These are phyloP conservation scores for Vannuccia rotundouncinata DNA, from an alignment of 2,888 invertebrate species.

Conservation along the genomic window DNA sequence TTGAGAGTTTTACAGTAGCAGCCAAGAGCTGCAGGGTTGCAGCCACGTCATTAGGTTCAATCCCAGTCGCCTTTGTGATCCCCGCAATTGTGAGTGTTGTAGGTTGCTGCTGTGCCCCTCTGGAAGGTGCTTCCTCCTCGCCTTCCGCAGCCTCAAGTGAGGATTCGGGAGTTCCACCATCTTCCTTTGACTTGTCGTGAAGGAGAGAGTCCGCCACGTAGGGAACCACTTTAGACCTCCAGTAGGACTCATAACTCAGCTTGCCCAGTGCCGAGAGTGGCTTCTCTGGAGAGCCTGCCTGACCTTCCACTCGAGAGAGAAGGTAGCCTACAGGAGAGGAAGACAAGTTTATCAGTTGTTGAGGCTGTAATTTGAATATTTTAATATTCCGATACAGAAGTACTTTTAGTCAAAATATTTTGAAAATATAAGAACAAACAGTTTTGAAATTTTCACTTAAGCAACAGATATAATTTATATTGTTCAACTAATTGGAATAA, in stretches of 20 bases:
- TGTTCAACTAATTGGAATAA: too few species aligned
- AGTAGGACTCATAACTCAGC: constrained; percentile 90
- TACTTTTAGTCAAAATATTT: too few species aligned
- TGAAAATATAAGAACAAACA: too few species aligned
- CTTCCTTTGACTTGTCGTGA: background rate
- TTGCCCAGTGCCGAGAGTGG: constrained; percentile 91
- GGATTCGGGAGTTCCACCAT: background rate
- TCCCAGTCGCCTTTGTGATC: constrained; percentile 37
- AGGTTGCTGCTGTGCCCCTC: background rate
- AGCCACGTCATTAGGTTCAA: constrained; percentile 69
- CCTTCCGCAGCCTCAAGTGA: constrained; percentile 7
- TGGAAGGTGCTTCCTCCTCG: background rate
- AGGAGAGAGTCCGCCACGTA: constrained; percentile 62
- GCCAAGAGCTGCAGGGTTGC: constrained; percentile 75
- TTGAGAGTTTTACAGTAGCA: constrained; percentile 64
- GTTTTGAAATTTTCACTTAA: too few species aligned
- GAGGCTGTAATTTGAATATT: too few species aligned
- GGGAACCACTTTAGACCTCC: constrained; percentile 87
- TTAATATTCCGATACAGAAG: too few species aligned
- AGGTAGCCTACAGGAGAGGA: constrained; percentile 68
- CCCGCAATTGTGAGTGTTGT: background rate
- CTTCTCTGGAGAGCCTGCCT: constrained; percentile 94
- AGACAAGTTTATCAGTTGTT: too few species aligned
- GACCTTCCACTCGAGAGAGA: constrained; percentile 84
- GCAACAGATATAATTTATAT: too few species aligned